Percentiles rank a stretch among this genome's conserved stretches.
These are phyloP conservation scores for Drosophila watanabei DNA, from an alignment of 1,140 invertebrate genomes.

Conservation along the genomic window DNA sequence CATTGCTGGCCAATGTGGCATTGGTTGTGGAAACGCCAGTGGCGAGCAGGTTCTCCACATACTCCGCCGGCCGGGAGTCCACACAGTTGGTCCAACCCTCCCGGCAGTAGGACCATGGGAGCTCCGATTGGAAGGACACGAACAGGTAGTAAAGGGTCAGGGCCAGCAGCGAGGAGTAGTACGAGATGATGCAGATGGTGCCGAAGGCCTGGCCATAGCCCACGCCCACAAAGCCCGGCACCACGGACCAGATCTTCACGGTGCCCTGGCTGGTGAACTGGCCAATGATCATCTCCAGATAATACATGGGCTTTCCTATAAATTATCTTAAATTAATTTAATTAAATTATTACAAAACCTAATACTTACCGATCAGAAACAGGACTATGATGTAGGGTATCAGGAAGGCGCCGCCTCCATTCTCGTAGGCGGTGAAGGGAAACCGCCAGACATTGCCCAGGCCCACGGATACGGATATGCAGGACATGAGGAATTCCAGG, in stretches of 20 bases:
- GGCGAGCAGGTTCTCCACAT: conserved; percentile 12
- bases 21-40: conserved; percentile 25
- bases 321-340: not conserved
- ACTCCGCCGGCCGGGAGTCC: conserved; percentile 50
- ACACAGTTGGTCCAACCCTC: conserved; percentile 87
- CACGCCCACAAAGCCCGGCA: conserved; percentile 88
- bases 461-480: conserved; percentile 95
- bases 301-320: conserved; percentile 91
- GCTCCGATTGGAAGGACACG: conserved; percentile 88
- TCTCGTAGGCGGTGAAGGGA: conserved; percentile 94
- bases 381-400: conserved; percentile 94
- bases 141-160: conserved; percentile 90
- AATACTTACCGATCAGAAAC: conserved; percentile 90
- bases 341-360: not conserved
- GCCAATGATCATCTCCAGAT: conserved; percentile 92
- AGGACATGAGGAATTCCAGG: conserved; percentile 95
- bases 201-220: conserved; percentile 91
- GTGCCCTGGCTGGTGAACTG: conserved; percentile 90
- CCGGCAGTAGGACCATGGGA: conserved; percentile 90
- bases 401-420: conserved; percentile 91
- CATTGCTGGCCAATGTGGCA: conserved; percentile 2
- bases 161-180: conserved; percentile 90
- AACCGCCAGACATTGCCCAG: conserved; percentile 90
- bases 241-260: conserved; percentile 87
- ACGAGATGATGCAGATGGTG: conserved; percentile 90